A percentile compares a stretch with the other conserved stretches of the same genome.
phyloP scores from a whole-genome alignment of 2,888 invertebrate genomes.

The Hermaeophaga mercurialis region DNA sequence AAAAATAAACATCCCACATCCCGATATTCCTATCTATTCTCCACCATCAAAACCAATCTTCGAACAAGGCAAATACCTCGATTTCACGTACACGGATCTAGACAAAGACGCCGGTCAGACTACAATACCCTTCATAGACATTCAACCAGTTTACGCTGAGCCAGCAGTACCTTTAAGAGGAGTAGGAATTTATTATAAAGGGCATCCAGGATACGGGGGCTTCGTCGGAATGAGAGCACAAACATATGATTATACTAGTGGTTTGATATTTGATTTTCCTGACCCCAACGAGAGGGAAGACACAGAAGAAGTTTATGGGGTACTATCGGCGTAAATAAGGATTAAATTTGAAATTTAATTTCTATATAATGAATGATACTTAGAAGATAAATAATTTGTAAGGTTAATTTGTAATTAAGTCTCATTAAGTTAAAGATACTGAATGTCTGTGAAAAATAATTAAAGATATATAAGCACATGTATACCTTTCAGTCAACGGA shows the following conservation, averaged over 20 bases:
- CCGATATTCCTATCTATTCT: slow-evolving; percentile 70
- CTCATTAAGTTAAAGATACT: too few relatives aligned
- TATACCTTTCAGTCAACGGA: too few relatives aligned
- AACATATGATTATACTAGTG: slow-evolving; percentile 74
- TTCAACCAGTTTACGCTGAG: slow-evolving; percentile 66
- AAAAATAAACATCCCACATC: slow-evolving; percentile 62
- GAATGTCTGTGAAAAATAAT: too few relatives aligned
- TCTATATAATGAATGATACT: too few relatives aligned
- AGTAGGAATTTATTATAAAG: slow-evolving; percentile 78
- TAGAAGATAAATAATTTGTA: too few relatives aligned
- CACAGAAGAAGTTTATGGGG: slow-evolving; percentile 17
- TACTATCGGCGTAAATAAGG: slow-evolving; percentile 17
- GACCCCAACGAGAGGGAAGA: slow-evolving; percentile 29
- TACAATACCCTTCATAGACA: slow-evolving; percentile 81
- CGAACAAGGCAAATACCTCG: slow-evolving; percentile 56
- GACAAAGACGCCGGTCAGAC: slow-evolving; percentile 78
- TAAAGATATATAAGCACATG: too few relatives aligned
- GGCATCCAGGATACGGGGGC: slow-evolving; percentile 71
- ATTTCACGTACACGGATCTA: slow-evolving; percentile 65
- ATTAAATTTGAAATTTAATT: too few relatives aligned
- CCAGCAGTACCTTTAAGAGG: slow-evolving; percentile 73
- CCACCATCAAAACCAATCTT: slow-evolving; percentile 42
- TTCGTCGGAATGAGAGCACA: slow-evolving; percentile 75
- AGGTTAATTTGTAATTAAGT: too few relatives aligned
- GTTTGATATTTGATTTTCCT: slow-evolving; percentile 61